Evolutionary conservation across 2,797 vertebrate genomes (phyloP).

Genomic region (Bradypodion pumilum): DNA sequence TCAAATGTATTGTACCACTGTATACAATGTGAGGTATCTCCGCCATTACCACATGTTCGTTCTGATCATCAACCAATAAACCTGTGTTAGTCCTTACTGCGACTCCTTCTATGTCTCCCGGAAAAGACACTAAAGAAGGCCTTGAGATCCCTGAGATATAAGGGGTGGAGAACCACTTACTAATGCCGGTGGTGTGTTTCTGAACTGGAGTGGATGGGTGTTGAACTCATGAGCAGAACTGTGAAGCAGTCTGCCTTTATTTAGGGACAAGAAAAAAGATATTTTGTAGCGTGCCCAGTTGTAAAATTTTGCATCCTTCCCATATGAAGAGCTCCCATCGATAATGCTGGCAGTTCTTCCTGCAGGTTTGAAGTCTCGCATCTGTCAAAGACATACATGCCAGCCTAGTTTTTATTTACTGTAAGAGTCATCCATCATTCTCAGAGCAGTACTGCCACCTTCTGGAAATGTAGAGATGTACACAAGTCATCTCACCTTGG

Average conservation of each 20-base stretch:
- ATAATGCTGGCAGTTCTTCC: background rate
- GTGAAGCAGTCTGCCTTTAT: background rate
- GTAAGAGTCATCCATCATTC: background rate
- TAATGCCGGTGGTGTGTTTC: background rate
- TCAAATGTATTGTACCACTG: too few relatives aligned
- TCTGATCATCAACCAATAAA: too few relatives aligned
- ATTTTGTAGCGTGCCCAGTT: background rate
- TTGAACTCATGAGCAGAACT: too few relatives aligned
- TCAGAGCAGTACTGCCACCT: slow-evolving; percentile 3
- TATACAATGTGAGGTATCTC: too few relatives aligned
- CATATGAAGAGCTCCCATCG: background rate
- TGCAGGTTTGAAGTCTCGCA: too few relatives aligned
- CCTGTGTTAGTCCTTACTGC: too few relatives aligned
- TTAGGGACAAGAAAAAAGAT: background rate
- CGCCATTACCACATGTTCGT: too few relatives aligned
- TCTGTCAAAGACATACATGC: background rate
- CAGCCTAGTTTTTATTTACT: too few relatives aligned
- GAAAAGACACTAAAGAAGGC: too few relatives aligned
- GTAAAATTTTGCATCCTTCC: background rate
- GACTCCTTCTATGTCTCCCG: too few relatives aligned
- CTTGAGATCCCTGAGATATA: background rate
- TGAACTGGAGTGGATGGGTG: background rate
- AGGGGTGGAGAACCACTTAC: background rate
- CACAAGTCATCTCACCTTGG: too few relatives aligned
- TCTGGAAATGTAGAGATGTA: background rate